Base-by-base conservation (phyloP, 1,140 invertebrate species). In the Hermatobates lingyangjiaoensis region DNA sequence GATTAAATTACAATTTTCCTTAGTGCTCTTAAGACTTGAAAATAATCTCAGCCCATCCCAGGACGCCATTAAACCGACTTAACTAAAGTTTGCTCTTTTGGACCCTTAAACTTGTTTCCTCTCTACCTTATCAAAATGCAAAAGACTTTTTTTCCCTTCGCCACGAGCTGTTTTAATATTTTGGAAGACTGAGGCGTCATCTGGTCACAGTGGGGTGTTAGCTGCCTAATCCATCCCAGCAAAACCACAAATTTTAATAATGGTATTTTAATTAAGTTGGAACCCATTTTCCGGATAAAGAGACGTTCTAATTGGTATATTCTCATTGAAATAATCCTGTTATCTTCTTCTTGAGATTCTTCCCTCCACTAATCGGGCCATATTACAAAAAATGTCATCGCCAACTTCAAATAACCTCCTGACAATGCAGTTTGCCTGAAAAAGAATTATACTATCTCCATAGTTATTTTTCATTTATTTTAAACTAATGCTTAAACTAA, bases 241-340 rank as follows among this genome's bases (percentile, higher is more conserved):
- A 38, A 34, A 39, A 49, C 30, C 28, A 27, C 27, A 44, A 45
- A 55, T 55, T 55, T 55, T 55, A 55, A 55, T 55, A 55, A 55
- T 55, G 49, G 54, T 52, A 55, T 55, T 55, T 55, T 55, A 55
- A 55, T 55, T 55, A 55, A 55, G 54, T 48, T 46, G 44, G 38
- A 51, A 42, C 45, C 45, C 30, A 30, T 34, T 49, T 54, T 48
- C 48, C 28, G 30, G 24, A 20, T 34, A n/a, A 39, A 39, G 34
- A 44, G 27, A 23, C 25, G 18, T 18, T 23, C 53, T 54, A 54
- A 54, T 54, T 54, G 53, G 39, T 34, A 54, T 46, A 54, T 45
- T 48, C 47, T 54, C 50, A 54, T 54, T 54, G 53, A 25, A 48
- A 54, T 54, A 50, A 54, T 54, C 53, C 48, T 23, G 30, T 26